Percentiles rank a stretch among this genome's conserved stretches.
phyloP scores from a whole-genome alignment of 2,888 invertebrate species.

The Eilema caniola region DNA sequence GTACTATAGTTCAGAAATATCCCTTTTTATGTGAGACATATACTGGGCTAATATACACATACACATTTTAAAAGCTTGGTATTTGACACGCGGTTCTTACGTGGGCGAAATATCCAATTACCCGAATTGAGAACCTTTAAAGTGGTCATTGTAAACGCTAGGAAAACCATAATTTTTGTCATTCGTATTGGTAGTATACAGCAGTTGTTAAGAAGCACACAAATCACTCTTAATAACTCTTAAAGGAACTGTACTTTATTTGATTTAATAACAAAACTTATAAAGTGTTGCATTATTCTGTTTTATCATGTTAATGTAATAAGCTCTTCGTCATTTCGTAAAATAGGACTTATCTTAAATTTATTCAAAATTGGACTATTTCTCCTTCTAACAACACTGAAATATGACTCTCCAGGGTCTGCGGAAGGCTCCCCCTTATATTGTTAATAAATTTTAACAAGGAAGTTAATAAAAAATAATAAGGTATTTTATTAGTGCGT shows the following conservation, averaged over 20 bases:
- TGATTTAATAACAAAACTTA: not conserved
- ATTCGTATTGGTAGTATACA: too few relatives aligned
- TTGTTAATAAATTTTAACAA: slow-evolving; percentile 37
- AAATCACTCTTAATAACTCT: not conserved
- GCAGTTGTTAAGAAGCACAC: not conserved
- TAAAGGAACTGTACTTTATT: not conserved
- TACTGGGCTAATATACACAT: too few relatives aligned
- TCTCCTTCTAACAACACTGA: slow-evolving; percentile 13
- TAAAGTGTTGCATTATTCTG: not conserved
- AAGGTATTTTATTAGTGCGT: slow-evolving; percentile 43
- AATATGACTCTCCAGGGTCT: slow-evolving; percentile 19
- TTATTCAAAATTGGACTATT: slow-evolving; percentile 7
- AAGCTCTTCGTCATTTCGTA: not conserved
- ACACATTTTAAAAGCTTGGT: too few relatives aligned
- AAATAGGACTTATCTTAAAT: slow-evolving; percentile 3
- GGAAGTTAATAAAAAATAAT: slow-evolving; percentile 61
- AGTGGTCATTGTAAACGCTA: too few relatives aligned
- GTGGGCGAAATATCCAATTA: too few relatives aligned
- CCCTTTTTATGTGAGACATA: too few relatives aligned
- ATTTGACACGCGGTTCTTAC: too few relatives aligned
- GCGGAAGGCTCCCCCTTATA: not conserved
- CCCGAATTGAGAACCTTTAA: too few relatives aligned
- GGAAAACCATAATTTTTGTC: too few relatives aligned
- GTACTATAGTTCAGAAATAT: too few relatives aligned
- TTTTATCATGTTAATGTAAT: not conserved